Evolutionary conservation across 2,888 invertebrate genomes (phyloP), one percentile per base, ranked within the genome.

Genomic region (Miltochrista miniata): DNA sequence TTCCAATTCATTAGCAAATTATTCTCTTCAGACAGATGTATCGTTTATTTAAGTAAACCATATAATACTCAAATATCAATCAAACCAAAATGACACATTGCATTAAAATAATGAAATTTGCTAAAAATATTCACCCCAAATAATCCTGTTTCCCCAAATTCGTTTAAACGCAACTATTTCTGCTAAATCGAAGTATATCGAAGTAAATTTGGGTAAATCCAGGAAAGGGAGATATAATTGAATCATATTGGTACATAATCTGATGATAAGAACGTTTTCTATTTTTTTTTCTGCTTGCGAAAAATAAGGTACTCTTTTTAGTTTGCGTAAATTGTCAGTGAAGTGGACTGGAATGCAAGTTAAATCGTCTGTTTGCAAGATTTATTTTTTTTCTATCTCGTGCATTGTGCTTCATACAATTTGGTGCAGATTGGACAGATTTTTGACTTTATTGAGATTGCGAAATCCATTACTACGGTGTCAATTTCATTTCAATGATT

Each of bases 201-300:
- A 69, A 78, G 81, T 79, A 77, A 29, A 24, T 35, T 35, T 18
- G 24, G 18, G 24, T 44, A 35, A 48, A 54, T 43, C 45, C 77
- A 70, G 76, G 77, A 79, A 77, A 85, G 85, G 88, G 87, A 77
- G 74, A 56, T 77, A 68, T 88, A 90, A 90, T 89, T 80, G 74
- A 85, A 89, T 90, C 72, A 74, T 58, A 56, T 67, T 59, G 59
- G 67, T 70, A 70, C 62, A 79, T 86, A 85, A 88, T 86, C 76
- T 77, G 80, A 81, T 87, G 79, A 78, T 76, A 73, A 24, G 18
- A 24, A 2, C 18, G 18, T 24, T 24, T 24, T 5, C 2, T 24
- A 76, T 74, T 85, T 79, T 70, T 66, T 75, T 76, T 82, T 85
- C n/a, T n/a, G n/a, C n/a, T n/a, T n/a, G n/a, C n/a, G n/a, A n/a